Conservation (phyloP, 2,113 vertebrate species). For the Oryzias melastigma region DNA sequence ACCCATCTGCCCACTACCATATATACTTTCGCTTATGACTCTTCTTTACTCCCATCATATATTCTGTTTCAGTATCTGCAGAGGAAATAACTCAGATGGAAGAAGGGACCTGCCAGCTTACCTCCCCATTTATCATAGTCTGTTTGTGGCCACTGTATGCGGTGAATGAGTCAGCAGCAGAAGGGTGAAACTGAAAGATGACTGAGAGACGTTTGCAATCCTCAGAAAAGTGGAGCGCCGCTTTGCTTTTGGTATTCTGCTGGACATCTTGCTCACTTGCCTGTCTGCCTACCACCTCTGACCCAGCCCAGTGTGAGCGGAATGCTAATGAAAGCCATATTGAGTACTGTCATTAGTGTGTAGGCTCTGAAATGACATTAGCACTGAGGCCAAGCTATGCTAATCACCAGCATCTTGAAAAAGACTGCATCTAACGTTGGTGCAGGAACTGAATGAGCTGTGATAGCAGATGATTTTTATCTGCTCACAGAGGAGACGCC, state of each 20-base stretch:
- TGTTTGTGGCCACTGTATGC: constrained; percentile 50
- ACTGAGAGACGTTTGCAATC: constrained; percentile 42
- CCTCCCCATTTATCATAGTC: constrained; percentile 56
- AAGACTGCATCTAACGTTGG: constrained; percentile 56
- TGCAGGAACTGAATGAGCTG: constrained; percentile 42
- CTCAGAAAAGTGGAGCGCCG: constrained; percentile 55
- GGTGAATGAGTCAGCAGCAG: constrained; percentile 62
- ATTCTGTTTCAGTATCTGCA: constrained; percentile 43
- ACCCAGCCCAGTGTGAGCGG: constrained; percentile 36
- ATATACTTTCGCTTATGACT: constrained; percentile 26
- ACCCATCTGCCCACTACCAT: constrained; percentile 16
- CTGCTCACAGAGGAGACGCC: constrained; percentile 28
- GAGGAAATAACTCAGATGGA: constrained; percentile 58
- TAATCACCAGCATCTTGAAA: constrained; percentile 65
- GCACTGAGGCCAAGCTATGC: constrained; percentile 40
- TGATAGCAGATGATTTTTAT: constrained; percentile 51
- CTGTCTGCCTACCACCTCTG: constrained; percentile 51
- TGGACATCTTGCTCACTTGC: constrained; percentile 45
- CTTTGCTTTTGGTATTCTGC: constrained; percentile 53
- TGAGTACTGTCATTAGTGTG: constrained; percentile 48
- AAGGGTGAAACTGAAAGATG: constrained; percentile 31
- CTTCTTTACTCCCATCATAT: constrained; percentile 20
- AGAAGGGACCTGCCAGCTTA: constrained; percentile 55
- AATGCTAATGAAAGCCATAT: constrained; percentile 57
- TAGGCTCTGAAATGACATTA: constrained; percentile 62